Base-by-base conservation (phyloP, 2,113 vertebrate genomes). In the Pomatostomus ruficeps region DNA sequence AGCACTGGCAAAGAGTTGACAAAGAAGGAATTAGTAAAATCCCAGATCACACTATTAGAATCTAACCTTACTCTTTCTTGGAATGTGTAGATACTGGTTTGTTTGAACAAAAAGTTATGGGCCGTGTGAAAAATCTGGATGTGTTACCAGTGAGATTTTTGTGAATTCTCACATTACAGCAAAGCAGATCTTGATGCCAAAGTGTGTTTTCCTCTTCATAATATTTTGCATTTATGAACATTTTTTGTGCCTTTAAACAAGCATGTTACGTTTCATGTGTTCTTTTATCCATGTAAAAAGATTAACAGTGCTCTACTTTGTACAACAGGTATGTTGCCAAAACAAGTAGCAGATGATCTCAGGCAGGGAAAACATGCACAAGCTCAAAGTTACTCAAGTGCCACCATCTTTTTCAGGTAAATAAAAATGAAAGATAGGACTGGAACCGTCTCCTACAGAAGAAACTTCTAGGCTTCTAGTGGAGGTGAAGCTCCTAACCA, bases 321-420 rank as follows among this genome's bases (percentile, higher is more conserved):
- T 84, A 59, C 71, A 90, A 91, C 65, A 99, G 98, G 98, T 95
- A 98, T 98, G 98, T 96, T 99, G 59, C 99, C 98, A 0, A 98
- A 97, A 85, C 98, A 98, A 94, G 98, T 99, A 61, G 98, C 98
- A 48, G 98, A 99, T 85, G 98, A 99, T 71, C 97, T 99, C 52
- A 98, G 98, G 59, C 98, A 99, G 91, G 98, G 98, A 10, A 98
- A 98, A 90, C 97, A 89, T 1, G 85, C 95, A 35, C 96, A 98
- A 97, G 98, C 98, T 91, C 98, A 98, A 94, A 99, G 98, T 92
- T 99, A 98, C 28, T 94, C 97, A 92, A 98, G 98, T 78, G 97
- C 97, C 19, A 99, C 98, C 3, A 95, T 99, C 85, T 99, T 98
- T 97, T 99, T 99, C 97, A 99, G 98, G 99, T 98, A 97, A 90